Evolutionary conservation across 53 echinoderm and acorn worm genomes (phyloP).

Genomic region (Antedon mediterranea): DNA sequence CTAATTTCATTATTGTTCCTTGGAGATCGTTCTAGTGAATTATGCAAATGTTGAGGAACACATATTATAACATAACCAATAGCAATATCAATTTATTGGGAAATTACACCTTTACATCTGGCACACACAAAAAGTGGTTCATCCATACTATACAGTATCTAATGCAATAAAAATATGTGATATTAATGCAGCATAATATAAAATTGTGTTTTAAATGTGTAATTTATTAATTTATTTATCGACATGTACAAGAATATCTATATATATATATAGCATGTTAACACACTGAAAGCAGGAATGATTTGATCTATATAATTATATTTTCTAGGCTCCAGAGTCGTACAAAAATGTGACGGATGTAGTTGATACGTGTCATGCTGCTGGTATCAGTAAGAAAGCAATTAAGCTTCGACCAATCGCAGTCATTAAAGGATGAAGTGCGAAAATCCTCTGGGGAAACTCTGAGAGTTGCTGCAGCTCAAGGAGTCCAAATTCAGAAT

Average conservation of each 20-base stretch:
- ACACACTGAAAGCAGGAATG: too few species aligned
- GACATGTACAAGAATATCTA: too few species aligned
- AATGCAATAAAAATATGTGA: too few species aligned
- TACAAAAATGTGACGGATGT: constrained; percentile 99
- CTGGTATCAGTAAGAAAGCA: constrained; percentile 71
- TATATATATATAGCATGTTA: too few species aligned
- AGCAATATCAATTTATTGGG: background rate
- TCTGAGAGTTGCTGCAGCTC: too few species aligned
- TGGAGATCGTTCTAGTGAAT: background rate
- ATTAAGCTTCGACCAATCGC: constrained; percentile 86
- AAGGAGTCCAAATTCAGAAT: too few species aligned
- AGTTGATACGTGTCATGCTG: constrained; percentile 74
- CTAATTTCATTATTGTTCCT: background rate
- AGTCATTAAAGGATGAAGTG: constrained; percentile 80
- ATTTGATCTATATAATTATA: background rate
- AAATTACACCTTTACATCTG: too few species aligned
- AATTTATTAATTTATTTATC: too few species aligned
- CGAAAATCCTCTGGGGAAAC: background rate
- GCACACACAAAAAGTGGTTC: too few species aligned
- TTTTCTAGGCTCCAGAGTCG: constrained; percentile 78
- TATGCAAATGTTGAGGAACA: background rate
- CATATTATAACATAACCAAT: background rate
- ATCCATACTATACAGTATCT: too few species aligned
- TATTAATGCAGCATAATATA: too few species aligned
- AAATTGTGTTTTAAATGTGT: too few species aligned